Base-by-base conservation (phyloP, 2,888 invertebrate species). In the Synanthedon andrenaeformis region DNA sequence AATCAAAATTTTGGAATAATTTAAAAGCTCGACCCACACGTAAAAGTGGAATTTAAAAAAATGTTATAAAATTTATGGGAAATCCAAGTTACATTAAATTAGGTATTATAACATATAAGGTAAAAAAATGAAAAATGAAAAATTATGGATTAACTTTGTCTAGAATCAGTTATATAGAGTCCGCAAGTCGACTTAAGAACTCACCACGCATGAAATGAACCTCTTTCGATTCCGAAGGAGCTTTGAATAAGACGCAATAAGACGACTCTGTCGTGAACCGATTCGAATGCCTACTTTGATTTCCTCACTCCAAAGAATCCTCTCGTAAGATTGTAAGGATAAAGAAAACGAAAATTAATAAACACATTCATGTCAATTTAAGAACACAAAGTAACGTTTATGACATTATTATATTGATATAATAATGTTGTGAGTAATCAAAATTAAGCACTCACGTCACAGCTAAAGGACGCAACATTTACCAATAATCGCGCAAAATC, bases 1-100 rank as follows among this genome's bases (percentile, higher is more conserved):
- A 84, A 83, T 84, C 79, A 82, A 82, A 82, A 77, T 79, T 82
- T 75, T 60, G 62, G 75, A 78, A 80, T 79, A 81, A 74, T 79
- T 79, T 74, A 76, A 72, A 71, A 71, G 66, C 67, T 69, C 69
- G 64, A 74, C 74, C 74, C 76, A 82, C 76, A 81, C 76, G 74
- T 72, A 77, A 78, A 78, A 65, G 70, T 66, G 63, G 67, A 64
- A 73, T 72, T 74, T 65, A 65, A 58, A 55, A n/a, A 58, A 70
- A 72, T 35, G 61, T 63, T 56, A 59, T 54, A 67, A 76, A 72
- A 65, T 76, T 73, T 67, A 70, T 65, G 67, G 67, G 67, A 69
- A 65, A 70, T 77, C 69, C 74, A 74, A 76, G 67, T 75, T 35
- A 35, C 35, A 72, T 73, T 71, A 66, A 70, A 65, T 60, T 58